Conservation (phyloP, 2,113 vertebrate species). For the Hucho hucho region DNA sequence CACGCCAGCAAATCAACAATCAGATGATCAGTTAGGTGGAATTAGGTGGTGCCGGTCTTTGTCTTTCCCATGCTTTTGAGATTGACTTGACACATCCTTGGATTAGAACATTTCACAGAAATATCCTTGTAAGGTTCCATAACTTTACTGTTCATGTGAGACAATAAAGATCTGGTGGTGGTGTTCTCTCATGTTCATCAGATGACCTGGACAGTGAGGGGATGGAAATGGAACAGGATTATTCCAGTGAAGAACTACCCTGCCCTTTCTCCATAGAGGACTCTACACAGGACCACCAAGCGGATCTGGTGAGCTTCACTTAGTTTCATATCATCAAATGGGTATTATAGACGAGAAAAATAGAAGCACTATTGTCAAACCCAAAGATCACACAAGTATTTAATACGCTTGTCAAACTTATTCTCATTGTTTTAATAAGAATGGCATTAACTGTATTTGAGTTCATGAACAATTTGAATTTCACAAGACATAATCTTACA, state of each 20-base stretch:
- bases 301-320: slow-evolving; percentile 55
- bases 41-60: background rate
- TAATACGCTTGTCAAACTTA: no score
- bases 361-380: no score
- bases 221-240: slow-evolving; percentile 65
- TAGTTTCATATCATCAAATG: no score
- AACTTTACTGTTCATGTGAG: background rate
- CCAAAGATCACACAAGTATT: no score
- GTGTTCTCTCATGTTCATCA: slow-evolving; percentile 20
- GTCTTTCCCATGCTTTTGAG: background rate
- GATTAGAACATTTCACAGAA: background rate
- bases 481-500: background rate
- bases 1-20: background rate
- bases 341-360: no score
- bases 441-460: no score
- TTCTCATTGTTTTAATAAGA: no score
- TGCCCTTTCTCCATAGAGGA: slow-evolving; percentile 75
- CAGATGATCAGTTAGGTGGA: background rate
- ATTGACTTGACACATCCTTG: background rate
- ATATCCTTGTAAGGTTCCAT: background rate
- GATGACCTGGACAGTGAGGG: slow-evolving; percentile 70
- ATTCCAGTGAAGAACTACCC: slow-evolving; percentile 54
- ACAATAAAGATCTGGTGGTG: background rate
- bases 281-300: slow-evolving; percentile 18
- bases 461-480: background rate